Base-by-base conservation (phyloP, 2,888 invertebrate species). In the Clepsis dumicolana region DNA sequence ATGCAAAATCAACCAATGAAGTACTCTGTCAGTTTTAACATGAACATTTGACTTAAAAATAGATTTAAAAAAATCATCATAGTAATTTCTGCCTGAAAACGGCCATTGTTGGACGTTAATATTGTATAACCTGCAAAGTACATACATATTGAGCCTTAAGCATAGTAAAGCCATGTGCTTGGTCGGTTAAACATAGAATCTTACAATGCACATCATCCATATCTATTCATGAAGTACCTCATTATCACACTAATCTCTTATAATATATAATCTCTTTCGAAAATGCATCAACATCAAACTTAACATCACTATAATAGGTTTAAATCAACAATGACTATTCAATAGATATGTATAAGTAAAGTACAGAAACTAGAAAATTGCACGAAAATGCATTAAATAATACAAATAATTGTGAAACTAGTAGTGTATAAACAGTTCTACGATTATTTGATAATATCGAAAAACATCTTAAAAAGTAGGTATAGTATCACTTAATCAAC, bases 231-330 rank as follows among this genome's bases (percentile, higher is more conserved):
- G 16, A 41, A 12, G 41, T 16, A 16, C 7, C 41, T 41, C 1
- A 41, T n/a, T 38, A 44, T 29, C 29, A 4, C n/a, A n/a, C n/a
- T n/a, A 38, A 29, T 29, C 10, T 53, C 10, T 52, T 10, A 12
- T 14, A n/a, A 7, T 52, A 44, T 8, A 44, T n/a, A 48, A 57
- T 53, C 8, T 65, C 59, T 53, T 21, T 52, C 10, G 24, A 60
- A 54, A 65, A 65, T 60, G 53, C 65, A 65, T 65, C 44, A 60
- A 44, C 38, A 60, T 52, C 35, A 48, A 48, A 48, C 48, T 48
- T 21, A 48, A 48, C 48, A 21, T 12, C 2, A 48, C 21, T 21
- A 48, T 48, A 21, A 18, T 21, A 35, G 35, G 18, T 16, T 44
- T n/a, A 18, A 44, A 44, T 44, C 18, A 44, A 44, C 44, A 44